Evolutionary conservation across 2,797 vertebrate species (phyloP).

Genomic region (Limosa lapponica): DNA sequence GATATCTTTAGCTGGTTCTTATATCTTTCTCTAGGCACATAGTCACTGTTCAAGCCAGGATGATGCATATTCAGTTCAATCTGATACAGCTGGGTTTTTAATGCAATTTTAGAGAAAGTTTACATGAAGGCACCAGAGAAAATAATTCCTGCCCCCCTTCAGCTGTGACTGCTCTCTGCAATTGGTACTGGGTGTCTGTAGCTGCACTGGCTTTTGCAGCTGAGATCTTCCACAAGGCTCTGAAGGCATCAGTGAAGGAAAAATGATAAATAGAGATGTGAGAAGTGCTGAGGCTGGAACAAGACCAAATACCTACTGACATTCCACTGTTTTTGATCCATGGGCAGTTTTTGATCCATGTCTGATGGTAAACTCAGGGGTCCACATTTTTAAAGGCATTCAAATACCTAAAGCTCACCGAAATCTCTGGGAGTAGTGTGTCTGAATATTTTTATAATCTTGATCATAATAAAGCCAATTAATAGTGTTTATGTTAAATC

Average conservation of each 20-base stretch:
- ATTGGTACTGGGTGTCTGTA: not conserved
- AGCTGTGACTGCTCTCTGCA: not conserved
- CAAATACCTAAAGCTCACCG: not conserved
- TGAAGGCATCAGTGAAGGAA: not conserved
- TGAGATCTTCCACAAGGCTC: not conserved
- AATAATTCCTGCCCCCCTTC: not conserved
- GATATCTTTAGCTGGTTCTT: not conserved
- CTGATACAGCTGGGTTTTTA: accelerated
- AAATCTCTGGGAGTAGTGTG: not conserved
- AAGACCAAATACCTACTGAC: not conserved
- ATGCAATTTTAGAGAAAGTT: not conserved
- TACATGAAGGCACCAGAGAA: not conserved
- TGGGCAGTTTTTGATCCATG: not conserved
- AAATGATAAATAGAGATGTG: not conserved
- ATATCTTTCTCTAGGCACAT: not conserved
- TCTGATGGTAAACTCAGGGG: not conserved
- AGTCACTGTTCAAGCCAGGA: not conserved
- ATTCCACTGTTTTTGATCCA: not conserved
- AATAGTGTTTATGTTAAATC: not conserved
- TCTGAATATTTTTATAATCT: not conserved
- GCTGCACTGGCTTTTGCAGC: not conserved
- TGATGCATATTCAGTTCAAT: not conserved
- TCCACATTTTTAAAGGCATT: not conserved
- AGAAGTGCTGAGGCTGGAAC: not conserved
- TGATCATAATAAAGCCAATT: not conserved